Evolutionary conservation across 2,113 vertebrate genomes (phyloP).

Genomic region (Poicephalus meyeri): DNA sequence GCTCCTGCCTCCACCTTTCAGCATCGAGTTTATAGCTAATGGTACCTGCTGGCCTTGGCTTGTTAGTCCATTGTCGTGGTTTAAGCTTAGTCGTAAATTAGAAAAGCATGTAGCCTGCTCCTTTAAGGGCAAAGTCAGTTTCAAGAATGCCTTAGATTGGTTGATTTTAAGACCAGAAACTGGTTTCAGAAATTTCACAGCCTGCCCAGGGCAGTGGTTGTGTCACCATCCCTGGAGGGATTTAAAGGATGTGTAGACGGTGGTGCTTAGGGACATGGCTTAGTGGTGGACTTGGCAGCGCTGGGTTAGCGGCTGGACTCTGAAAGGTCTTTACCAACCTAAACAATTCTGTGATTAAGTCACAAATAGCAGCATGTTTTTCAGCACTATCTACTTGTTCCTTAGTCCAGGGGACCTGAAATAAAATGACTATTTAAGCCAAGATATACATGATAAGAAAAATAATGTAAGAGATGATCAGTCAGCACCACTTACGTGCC

Average conservation of each 20-base stretch:
- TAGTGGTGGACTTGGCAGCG: not conserved
- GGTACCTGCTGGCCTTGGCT: not conserved
- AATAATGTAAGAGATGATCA: not conserved
- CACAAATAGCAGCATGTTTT: constrained; percentile 19
- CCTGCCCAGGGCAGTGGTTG: not conserved
- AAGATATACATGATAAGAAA: not conserved
- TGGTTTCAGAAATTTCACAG: not conserved
- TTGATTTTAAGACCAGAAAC: not conserved
- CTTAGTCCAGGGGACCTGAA: not conserved
- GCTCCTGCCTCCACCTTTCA: not conserved
- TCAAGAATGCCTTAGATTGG: not conserved
- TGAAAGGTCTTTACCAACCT: not conserved
- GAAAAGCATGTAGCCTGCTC: too few relatives aligned
- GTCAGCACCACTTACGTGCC: not conserved
- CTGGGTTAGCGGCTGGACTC: not conserved
- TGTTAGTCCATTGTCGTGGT: not conserved
- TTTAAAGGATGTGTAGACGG: not conserved
- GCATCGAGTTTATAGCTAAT: not conserved
- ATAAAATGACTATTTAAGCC: constrained; percentile 10
- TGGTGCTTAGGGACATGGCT: not conserved
- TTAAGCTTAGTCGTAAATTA: too few relatives aligned
- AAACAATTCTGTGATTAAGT: not conserved
- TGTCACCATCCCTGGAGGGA: not conserved
- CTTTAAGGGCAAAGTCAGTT: not conserved
- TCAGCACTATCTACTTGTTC: not conserved